phyloP scores from a whole-genome alignment of 1,140 invertebrate genomes.

The Drosophila melanogaster region Release_6_plus_ISO1_MT NC_004354.4:3919501-3920000 shows the following conservation, averaged over 20 bases:
- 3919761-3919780: constrained; percentile 9
- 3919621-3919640: background rate
- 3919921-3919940: constrained; percentile 32
- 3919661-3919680: too few species aligned
- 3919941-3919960: constrained; percentile 31
- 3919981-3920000: background rate
- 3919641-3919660: too few species aligned
- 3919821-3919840: background rate
- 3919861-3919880: constrained; percentile 1
- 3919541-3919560: constrained; percentile 3
- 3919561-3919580: background rate
- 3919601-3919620: too few species aligned
- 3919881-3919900: constrained; percentile 15
- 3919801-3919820: constrained; percentile 6
- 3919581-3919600: background rate
- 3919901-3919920: constrained; percentile 23
- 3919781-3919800: constrained; percentile 3
- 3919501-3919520: constrained; percentile 45
- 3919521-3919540: constrained; percentile 36
- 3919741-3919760: constrained; percentile 3
- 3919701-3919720: too few species aligned
- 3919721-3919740: too few species aligned
- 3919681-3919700: too few species aligned
- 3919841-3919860: background rate
- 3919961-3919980: constrained; percentile 33